Percentiles rank a stretch among this genome's conserved stretches.
Evolutionary conservation across 1,140 invertebrate genomes (phyloP).

Genomic region (Rhopalosiphum maidis): DNA sequence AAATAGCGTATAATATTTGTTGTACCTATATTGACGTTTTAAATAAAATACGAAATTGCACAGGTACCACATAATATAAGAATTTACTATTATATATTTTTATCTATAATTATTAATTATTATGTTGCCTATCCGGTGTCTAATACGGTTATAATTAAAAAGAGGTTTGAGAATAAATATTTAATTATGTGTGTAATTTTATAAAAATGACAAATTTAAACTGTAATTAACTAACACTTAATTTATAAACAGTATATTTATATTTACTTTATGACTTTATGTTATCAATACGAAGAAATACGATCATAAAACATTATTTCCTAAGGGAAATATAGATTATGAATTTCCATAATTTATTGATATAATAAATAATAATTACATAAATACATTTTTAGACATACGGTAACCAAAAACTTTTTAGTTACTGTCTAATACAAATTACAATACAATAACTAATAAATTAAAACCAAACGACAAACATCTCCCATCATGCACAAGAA

Average conservation of each 20-base stretch:
- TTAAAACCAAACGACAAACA: too few species aligned
- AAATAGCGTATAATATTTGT: not conserved
- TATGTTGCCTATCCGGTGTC: not conserved
- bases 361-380: not conserved
- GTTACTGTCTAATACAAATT: not conserved
- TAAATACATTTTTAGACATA: not conserved
- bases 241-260: not conserved
- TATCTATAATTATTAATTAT: not conserved
- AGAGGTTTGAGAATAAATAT: not conserved
- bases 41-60: not conserved
- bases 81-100: not conserved
- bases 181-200: not conserved
- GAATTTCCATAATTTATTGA: not conserved
- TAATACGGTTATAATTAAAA: not conserved
- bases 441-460: too few species aligned
- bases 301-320: not conserved
- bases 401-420: not conserved
- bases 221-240: not conserved
- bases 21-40: not conserved
- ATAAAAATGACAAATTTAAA: not conserved
- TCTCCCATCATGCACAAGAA: not conserved
- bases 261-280: not conserved
- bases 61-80: not conserved
- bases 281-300: not conserved
- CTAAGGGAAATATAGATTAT: not conserved